Evolutionary conservation across 2,888 invertebrate species (phyloP).

Genomic region (Drosophila cracens): DNA sequence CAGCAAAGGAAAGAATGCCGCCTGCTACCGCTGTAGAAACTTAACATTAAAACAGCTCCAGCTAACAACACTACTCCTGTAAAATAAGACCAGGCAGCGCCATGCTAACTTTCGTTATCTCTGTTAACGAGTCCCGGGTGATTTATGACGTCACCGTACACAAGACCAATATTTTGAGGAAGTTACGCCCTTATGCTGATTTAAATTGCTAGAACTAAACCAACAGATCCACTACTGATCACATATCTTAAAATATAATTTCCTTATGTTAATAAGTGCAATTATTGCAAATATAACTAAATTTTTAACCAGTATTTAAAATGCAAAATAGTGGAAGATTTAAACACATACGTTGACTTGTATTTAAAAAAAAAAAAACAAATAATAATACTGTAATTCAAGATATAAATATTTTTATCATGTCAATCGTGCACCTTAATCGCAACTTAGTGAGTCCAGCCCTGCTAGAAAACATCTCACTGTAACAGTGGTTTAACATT

Average conservation of each 20-base stretch:
- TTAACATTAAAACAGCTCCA: constrained; percentile 3
- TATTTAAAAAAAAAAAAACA: background rate
- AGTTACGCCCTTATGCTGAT: background rate
- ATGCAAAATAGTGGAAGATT: background rate
- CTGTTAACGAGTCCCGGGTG: background rate
- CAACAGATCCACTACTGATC: background rate
- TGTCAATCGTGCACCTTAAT: background rate
- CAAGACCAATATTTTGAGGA: background rate
- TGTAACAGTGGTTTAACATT: constrained; percentile 21
- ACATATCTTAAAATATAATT: background rate
- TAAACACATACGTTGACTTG: background rate
- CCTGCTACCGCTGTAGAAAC: background rate
- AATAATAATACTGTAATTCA: background rate
- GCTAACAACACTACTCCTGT: background rate
- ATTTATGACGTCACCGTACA: background rate
- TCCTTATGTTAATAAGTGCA: background rate
- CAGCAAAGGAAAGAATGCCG: constrained; percentile 4
- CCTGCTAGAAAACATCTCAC: constrained; percentile 27
- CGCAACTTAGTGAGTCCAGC: constrained; percentile 16
- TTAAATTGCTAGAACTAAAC: background rate
- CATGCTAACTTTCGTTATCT: background rate
- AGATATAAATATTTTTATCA: background rate
- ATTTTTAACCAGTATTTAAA: background rate
- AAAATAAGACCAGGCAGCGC: too few relatives aligned
- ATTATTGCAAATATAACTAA: background rate